Percentiles rank a stretch among this genome's conserved stretches.
These are phyloP conservation scores for Eupithecia exiguata DNA, from an alignment of 2,888 invertebrate species.

Conservation along the genomic window DNA sequence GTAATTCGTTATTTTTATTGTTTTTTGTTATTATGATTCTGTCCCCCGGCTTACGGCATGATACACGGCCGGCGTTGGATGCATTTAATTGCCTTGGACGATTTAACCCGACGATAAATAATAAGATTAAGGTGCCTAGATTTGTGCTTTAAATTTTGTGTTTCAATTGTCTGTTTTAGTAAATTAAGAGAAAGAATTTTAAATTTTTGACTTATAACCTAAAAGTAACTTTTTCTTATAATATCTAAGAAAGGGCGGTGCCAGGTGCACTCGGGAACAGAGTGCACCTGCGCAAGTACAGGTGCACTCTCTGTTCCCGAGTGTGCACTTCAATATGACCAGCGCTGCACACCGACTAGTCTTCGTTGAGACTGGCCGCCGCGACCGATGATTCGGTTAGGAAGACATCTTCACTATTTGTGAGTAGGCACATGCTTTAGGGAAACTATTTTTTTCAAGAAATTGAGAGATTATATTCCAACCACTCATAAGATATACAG, in stretches of 20 bases:
- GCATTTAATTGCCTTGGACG: conserved; percentile 81
- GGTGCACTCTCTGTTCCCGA: no score
- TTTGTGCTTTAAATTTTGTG: conserved; percentile 34
- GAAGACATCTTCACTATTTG: background rate
- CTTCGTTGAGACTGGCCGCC: no score
- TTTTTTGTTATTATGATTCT: conserved; percentile 84
- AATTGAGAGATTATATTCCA: background rate
- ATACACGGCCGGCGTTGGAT: conserved; percentile 78
- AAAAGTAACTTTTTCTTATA: background rate
- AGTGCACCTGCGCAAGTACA: no score
- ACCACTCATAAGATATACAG: background rate
- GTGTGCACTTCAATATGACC: no score
- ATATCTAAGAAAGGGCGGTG: no score
- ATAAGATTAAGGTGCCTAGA: conserved; percentile 78
- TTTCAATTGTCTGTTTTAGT: conserved; percentile 33
- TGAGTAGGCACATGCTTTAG: background rate
- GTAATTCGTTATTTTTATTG: conserved; percentile 84
- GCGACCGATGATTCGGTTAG: no score
- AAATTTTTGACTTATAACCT: background rate
- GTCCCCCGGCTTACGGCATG: conserved; percentile 79
- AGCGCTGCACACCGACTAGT: no score
- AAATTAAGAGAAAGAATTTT: background rate
- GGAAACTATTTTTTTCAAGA: background rate
- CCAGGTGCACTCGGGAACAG: no score
- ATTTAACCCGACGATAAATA: conserved; percentile 75